phyloP scores from a whole-genome alignment of 2,113 vertebrate species.

The Nyctibius bracteatus region DNA sequence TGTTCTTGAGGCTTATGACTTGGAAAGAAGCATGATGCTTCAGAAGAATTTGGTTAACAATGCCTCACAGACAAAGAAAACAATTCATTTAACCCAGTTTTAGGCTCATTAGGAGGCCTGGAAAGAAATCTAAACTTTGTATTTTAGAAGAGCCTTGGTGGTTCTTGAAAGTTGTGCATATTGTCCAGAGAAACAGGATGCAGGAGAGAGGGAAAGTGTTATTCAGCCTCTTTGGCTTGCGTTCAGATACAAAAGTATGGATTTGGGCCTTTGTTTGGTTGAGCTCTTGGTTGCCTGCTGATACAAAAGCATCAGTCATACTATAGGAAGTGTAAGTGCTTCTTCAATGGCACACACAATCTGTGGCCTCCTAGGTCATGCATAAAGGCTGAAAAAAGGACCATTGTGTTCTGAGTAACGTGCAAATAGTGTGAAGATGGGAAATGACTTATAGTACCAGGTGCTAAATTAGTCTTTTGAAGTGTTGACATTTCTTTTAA shows the following conservation, averaged over 20 bases:
- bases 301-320: background rate
- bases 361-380: background rate
- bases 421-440: background rate
- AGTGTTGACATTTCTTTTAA: slow-evolving; percentile 27
- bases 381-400: background rate
- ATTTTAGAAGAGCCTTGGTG: background rate
- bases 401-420: background rate
- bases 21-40: background rate
- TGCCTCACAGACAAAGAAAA: background rate
- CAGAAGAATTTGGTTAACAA: background rate
- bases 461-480: slow-evolving; percentile 21
- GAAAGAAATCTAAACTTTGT: background rate
- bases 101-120: background rate
- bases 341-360: background rate
- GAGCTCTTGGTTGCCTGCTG: background rate
- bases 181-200: background rate
- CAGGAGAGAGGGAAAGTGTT: background rate
- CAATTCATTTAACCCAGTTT: background rate
- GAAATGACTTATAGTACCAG: background rate
- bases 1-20: background rate
- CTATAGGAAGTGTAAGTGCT: background rate
- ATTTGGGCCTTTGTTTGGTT: background rate
- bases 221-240: background rate
- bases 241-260: background rate
- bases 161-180: background rate